Conservation (phyloP, 2,888 invertebrate genomes). For the Folsomia candida region DNA sequence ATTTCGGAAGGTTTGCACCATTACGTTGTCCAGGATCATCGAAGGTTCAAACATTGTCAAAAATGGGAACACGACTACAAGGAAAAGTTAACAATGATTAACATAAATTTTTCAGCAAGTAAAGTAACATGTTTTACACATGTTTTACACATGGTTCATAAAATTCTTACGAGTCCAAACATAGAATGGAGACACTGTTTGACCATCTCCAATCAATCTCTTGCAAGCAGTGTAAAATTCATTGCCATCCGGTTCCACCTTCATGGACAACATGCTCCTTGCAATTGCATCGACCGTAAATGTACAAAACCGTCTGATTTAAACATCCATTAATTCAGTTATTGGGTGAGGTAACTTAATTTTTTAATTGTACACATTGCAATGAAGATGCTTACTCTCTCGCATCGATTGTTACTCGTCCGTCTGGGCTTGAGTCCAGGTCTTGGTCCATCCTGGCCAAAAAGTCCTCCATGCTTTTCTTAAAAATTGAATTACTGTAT, state of each 20-base stretch:
- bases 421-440: constrained; percentile 14
- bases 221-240: constrained; percentile 41
- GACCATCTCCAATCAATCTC: constrained; percentile 38
- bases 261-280: constrained; percentile 31
- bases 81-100: constrained; percentile 7
- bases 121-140: not conserved
- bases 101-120: constrained; percentile 8
- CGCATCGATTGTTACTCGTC: constrained; percentile 41
- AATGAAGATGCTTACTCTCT: constrained; percentile 32
- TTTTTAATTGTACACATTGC: not conserved
- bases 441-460: constrained; percentile 26
- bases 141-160: too few relatives aligned
- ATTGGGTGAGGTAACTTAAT: not conserved
- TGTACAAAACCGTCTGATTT: constrained; percentile 35
- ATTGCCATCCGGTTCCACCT: constrained; percentile 30
- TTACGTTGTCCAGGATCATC: constrained; percentile 29
- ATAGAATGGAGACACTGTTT: constrained; percentile 29
- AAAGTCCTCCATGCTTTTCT: constrained; percentile 27
- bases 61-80: constrained; percentile 42
- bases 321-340: not conserved
- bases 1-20: constrained; percentile 38
- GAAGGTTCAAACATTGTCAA: constrained; percentile 34
- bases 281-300: constrained; percentile 43
- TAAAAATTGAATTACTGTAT: constrained; percentile 30
- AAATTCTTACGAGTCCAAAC: constrained; percentile 46